Base-by-base conservation (phyloP, 2,113 vertebrate genomes). In the Gymnogyps californianus region DNA sequence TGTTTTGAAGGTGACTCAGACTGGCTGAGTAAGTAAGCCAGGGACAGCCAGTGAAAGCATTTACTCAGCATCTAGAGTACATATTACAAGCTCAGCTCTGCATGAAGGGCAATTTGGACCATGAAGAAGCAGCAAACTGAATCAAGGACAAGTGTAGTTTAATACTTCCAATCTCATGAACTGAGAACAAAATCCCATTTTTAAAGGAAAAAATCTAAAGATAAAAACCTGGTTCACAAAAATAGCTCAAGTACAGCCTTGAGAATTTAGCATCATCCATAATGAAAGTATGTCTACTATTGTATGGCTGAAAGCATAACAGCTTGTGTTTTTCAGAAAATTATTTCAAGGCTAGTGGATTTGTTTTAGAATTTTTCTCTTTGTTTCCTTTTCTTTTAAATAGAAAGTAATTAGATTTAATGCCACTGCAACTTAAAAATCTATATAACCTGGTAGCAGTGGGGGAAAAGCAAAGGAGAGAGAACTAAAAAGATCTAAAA, bases 71-170 rank as follows among this genome's bases (percentile, higher is more conserved):
- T 98, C 98, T 97, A 97, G 98, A 98, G 98, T 97, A 97, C 90
- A 87, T 98, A 98, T 98, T 98, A 98, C 97, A 98, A 98, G 98
- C 98, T 98, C 97, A 98, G 97, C 97, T 98, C 98, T 95, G 97
- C 98, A 99, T 98, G 98, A 99, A 99, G 98, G 98, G 97, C 98
- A 99, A 99, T 99, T 98, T 99, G 97, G 96, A 98, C 97, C 85
- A 96, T 97, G 97, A 98, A 98, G 98, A 98, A 98, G 96, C 87
- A 97, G 94, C 86, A 95, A 95, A 98, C 93, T 97, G 98, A 98
- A 98, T 97, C 87, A 97, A 98, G 97, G 97, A 98, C 98, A 98
- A 96, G 74, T 36, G 65, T 80, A 87, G 72, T 94, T 96, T 96
- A 94, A 95, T 89, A 90, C 58, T 87, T 95, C 67, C 85, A 94